Evolutionary conservation across 1,140 invertebrate species (phyloP), one percentile per base, ranked within the genome.

Genomic region (Limonius californicus): DNA sequence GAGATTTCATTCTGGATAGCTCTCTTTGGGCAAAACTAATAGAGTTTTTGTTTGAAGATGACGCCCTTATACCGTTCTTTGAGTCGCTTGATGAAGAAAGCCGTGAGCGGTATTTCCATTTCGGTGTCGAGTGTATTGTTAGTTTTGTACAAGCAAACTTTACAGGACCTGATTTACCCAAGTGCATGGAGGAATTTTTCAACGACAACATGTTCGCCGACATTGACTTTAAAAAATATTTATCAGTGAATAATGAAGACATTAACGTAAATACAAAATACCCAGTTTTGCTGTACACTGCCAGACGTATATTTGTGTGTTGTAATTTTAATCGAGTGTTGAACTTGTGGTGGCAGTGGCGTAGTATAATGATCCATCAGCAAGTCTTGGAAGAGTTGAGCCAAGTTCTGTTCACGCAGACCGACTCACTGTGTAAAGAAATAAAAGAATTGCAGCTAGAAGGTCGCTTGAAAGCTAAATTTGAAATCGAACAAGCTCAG

Each of bases 141-240:
- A 78, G 82, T 35, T 95, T 94, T 79, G 82, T 90, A 60, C 88
- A 92, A 76, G 81, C 79, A 32, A 95, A 95, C 77, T 94, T 90
- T 82, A 87, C 86, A 59, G 88, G 91, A 8, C 89, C 90, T n/a
- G 74, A 81, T 23, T 68, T 76, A 63, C 45, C 32, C 62, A 69
- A 79, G 64, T 65, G 78, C 43, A 72, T 72, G 72, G 66, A 67
- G 61, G 69, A 79, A 35, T 79, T 77, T 72, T 75, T 85, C 2
- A 77, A 79, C 35, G 62, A 63, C 32, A 64, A 76, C 4, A 77
- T 74, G 71, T 78, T 81, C 1, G 64, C 74, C 35, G 59, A 70
- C 62, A 64, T 79, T 11, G 75, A 82, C 68, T 80, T 76, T 16
- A 59, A 68, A 35, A 69, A 72, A 58, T 74, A 78, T 67, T 75